Conservation (phyloP, 2,113 vertebrate genomes). For the Gallinago paraguaiae region DNA sequence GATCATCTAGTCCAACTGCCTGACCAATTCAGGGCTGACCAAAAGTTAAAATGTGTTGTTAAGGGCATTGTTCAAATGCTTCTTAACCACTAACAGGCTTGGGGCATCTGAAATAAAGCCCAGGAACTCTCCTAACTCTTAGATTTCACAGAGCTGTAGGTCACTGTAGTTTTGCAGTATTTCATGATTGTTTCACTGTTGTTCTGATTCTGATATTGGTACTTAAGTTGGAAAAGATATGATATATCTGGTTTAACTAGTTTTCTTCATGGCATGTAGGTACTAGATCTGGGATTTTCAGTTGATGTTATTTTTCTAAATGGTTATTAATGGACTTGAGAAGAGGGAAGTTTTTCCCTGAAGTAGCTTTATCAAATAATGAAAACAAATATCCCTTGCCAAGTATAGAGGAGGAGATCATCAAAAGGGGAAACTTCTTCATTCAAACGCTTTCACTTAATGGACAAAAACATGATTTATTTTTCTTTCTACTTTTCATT, state of each 20-base stretch:
- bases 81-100: neutral
- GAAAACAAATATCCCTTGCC: neutral
- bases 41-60: neutral
- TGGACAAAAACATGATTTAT: neutral
- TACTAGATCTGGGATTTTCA: neutral
- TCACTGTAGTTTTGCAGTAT: neutral
- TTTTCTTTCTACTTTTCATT: neutral
- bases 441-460: neutral
- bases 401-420: neutral
- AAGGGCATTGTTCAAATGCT: neutral
- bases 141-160: fast-evolving
- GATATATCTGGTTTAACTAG: neutral
- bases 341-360: neutral
- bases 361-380: neutral
- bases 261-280: neutral
- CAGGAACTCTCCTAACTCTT: neutral
- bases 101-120: neutral
- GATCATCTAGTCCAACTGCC: neutral
- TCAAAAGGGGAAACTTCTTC: neutral
- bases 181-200: neutral
- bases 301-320: neutral
- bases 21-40: neutral
- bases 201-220: neutral
- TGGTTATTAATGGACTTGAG: neutral
- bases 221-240: neutral